A percentile compares a stretch with the other conserved stretches of the same genome.
phyloP scores from a whole-genome alignment of 1,140 invertebrate species.

The Hermatobates lingyangjiaoensis region DNA sequence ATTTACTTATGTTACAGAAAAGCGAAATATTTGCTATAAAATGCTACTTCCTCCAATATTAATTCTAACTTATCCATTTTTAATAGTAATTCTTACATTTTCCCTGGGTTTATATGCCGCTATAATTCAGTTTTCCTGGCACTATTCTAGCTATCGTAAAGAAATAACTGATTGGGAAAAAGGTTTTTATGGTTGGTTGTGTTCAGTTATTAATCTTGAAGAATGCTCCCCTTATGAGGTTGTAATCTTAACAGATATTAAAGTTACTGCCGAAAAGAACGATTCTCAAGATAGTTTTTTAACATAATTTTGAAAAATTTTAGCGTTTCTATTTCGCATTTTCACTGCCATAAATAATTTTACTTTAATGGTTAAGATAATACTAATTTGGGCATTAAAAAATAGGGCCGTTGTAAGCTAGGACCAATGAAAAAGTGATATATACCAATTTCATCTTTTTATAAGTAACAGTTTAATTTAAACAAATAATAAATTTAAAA shows the following conservation, averaged over 20 bases:
- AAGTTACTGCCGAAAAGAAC: conserved; percentile 10
- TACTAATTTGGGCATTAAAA: too few relatives aligned
- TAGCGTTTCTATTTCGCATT: too few relatives aligned
- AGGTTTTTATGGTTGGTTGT: conserved; percentile 61
- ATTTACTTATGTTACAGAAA: conserved; percentile 47
- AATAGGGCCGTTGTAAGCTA: too few relatives aligned
- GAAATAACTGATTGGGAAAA: conserved; percentile 57
- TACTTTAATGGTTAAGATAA: too few relatives aligned
- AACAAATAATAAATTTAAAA: too few relatives aligned
- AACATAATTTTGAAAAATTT: too few relatives aligned
- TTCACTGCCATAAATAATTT: too few relatives aligned
- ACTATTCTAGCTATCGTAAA: conserved; percentile 42
- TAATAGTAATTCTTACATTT: conserved; percentile 41
- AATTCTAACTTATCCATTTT: conserved; percentile 48
- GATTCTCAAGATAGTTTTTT: conserved; percentile 12
- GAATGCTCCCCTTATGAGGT: conserved; percentile 51
- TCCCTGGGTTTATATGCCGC: conserved; percentile 45
- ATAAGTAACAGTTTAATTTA: too few relatives aligned
- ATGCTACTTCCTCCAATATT: conserved; percentile 42
- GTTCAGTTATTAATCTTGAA: conserved; percentile 39
- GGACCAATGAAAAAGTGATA: too few relatives aligned
- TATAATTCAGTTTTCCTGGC: conserved; percentile 45
- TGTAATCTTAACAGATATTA: conserved; percentile 20
- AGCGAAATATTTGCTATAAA: conserved; percentile 37
- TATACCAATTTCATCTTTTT: too few relatives aligned